Evolutionary conservation across 2,113 vertebrate genomes (phyloP).

Genomic region (Pipra filicauda): DNA sequence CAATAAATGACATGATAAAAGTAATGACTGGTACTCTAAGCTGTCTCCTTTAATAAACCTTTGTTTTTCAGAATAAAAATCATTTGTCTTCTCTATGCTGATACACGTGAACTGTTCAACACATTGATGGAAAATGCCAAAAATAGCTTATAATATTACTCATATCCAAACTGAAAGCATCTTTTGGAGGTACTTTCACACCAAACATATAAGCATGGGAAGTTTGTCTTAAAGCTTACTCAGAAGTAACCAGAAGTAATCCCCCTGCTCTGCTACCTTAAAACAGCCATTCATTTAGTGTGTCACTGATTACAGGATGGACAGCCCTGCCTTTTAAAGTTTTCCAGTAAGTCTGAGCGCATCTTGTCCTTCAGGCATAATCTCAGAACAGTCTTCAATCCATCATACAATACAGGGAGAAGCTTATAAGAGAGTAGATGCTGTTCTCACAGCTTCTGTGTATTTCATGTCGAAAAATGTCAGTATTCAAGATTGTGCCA

Average conservation of each 20-base stretch:
- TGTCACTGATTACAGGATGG: background rate
- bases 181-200: background rate
- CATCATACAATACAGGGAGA: background rate
- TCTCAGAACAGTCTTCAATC: background rate
- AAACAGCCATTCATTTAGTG: background rate
- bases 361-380: background rate
- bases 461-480: background rate
- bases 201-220: background rate
- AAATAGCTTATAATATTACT: background rate
- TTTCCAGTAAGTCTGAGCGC: background rate
- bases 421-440: background rate
- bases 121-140: background rate
- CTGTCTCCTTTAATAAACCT: background rate
- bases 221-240: background rate
- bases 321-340: background rate
- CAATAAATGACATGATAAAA: background rate
- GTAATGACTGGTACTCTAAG: background rate
- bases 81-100: background rate
- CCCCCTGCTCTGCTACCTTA: background rate
- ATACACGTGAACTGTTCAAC: background rate
- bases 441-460: background rate
- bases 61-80: background rate
- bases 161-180: background rate
- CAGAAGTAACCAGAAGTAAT: background rate
- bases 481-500: background rate